phyloP scores from a whole-genome alignment of 2,888 invertebrate species.

The Malacosoma neustria region DNA sequence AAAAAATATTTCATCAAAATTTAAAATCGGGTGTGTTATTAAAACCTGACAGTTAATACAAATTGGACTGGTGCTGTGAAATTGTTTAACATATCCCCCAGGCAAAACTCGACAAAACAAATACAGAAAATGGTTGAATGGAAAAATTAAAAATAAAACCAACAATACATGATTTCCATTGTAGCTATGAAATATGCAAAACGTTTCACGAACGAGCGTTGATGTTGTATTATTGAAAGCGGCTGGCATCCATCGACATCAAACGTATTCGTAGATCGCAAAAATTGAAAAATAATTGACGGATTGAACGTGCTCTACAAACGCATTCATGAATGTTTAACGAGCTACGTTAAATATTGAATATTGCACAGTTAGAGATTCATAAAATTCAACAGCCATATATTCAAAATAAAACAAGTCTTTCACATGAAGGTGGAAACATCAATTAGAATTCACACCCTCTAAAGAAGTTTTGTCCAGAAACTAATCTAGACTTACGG shows the following conservation, averaged over 20 bases:
- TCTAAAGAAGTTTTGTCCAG: too few relatives aligned
- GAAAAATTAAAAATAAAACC: conserved; percentile 3
- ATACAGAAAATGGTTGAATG: not conserved
- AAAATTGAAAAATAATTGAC: conserved; percentile 39
- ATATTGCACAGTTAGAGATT: too few relatives aligned
- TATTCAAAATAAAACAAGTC: too few relatives aligned
- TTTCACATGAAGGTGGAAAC: too few relatives aligned
- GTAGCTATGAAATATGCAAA: conserved; percentile 43
- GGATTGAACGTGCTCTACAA: conserved; percentile 25
- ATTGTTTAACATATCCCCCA: not conserved
- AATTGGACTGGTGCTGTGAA: not conserved
- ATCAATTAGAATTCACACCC: too few relatives aligned
- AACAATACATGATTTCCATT: conserved; percentile 12
- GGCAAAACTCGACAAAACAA: not conserved
- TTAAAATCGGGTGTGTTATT: too few relatives aligned
- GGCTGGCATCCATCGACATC: not conserved
- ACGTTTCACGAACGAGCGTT: conserved; percentile 36
- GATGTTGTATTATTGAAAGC: conserved; percentile 18
- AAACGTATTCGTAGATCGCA: conserved; percentile 14
- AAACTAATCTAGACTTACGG: too few relatives aligned
- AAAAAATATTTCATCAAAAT: not conserved
- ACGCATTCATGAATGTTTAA: conserved; percentile 25
- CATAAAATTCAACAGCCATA: too few relatives aligned
- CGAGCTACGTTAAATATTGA: conserved; percentile 22
- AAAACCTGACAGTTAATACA: not conserved